Evolutionary conservation across 2,113 vertebrate genomes (phyloP).

Genomic region (Gambusia affinis): DNA sequence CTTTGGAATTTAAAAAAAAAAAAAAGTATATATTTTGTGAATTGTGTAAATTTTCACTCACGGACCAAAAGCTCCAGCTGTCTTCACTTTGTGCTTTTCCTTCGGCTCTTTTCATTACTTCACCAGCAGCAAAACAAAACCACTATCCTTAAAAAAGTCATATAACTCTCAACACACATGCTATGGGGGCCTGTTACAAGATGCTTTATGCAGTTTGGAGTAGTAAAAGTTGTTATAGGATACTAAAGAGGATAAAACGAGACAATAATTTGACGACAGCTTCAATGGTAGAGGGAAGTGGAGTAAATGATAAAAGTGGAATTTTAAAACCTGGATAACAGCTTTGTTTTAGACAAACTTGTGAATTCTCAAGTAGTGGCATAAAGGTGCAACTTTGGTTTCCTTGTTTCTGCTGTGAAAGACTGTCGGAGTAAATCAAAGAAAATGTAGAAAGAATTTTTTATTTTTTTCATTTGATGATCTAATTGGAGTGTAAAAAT

Average conservation of each 20-base stretch:
- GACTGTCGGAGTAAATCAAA: neutral
- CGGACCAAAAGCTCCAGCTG: constrained; percentile 57
- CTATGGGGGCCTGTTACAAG: constrained; percentile 30
- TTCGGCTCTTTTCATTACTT: constrained; percentile 60
- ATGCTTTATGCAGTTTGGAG: constrained; percentile 16
- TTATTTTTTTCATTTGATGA: neutral
- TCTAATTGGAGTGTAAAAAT: neutral
- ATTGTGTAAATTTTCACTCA: constrained; percentile 7
- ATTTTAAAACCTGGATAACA: neutral
- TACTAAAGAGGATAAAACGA: constrained; percentile 54
- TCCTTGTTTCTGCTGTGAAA: neutral
- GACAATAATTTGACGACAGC: constrained; percentile 71
- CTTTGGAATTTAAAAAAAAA: neutral
- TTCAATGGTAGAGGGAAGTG: constrained; percentile 41
- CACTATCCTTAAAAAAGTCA: constrained; percentile 49
- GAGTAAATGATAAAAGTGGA: constrained; percentile 30
- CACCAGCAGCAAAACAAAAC: constrained; percentile 65
- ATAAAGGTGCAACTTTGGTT: neutral
- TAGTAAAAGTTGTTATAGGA: constrained; percentile 37
- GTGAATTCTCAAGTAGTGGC: neutral
- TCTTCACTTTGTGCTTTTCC: constrained; percentile 67
- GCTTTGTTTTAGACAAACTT: neutral
- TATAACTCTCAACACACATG: constrained; percentile 60
- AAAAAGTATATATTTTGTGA: neutral
- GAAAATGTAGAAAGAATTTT: neutral